phyloP scores from a whole-genome alignment of 1,140 invertebrate species.

The Triops cancriformis region DNA sequence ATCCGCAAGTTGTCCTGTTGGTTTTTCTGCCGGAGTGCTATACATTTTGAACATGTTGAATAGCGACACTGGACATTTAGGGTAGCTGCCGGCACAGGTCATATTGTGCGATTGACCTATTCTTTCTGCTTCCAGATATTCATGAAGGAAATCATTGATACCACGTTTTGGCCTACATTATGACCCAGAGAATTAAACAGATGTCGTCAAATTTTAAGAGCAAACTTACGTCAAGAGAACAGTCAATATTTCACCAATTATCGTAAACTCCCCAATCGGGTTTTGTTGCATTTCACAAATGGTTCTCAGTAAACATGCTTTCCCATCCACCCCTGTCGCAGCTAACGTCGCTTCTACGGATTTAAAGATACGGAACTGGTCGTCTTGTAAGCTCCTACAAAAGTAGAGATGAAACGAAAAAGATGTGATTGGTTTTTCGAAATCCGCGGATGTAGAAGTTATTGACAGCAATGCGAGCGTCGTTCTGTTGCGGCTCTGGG shows the following conservation, averaged over 20 bases:
- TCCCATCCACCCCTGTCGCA: slow-evolving; percentile 27
- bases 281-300: slow-evolving; percentile 28
- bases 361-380: slow-evolving; percentile 26
- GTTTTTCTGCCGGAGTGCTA: slow-evolving; percentile 25
- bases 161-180: slow-evolving; percentile 22
- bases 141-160: slow-evolving; percentile 26
- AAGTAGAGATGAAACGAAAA: not conserved
- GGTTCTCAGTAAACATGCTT: slow-evolving; percentile 25
- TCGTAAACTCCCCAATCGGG: slow-evolving; percentile 26
- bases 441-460: no score
- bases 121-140: slow-evolving; percentile 27
- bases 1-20: not conserved
- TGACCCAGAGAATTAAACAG: not conserved
- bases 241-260: slow-evolving; percentile 26
- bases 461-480: no score
- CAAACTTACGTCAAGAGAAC: slow-evolving; percentile 24
- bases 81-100: slow-evolving; percentile 20
- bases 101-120: slow-evolving; percentile 24
- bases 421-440: not conserved
- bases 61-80: slow-evolving; percentile 25
- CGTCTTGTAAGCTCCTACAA: slow-evolving; percentile 25
- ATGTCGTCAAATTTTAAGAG: not conserved
- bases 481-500: not conserved
- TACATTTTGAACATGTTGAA: slow-evolving; percentile 26
- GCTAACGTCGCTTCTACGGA: slow-evolving; percentile 24